Evolutionary conservation across 37 sponge, comb jelly and placozoan genomes (phyloP).

Genomic region (Hexactinellida sp.): DNA sequence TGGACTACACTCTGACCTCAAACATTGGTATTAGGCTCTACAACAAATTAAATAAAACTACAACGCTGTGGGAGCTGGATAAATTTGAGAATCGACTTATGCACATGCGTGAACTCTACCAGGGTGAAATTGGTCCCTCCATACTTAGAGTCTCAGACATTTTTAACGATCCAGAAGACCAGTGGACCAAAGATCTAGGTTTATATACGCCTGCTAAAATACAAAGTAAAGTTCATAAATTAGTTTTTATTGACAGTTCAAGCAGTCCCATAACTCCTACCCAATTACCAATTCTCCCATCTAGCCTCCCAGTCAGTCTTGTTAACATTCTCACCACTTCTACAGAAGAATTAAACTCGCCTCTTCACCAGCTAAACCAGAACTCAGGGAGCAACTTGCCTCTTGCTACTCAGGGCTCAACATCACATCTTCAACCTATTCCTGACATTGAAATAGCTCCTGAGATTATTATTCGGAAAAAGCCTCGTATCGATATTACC

Average conservation of each 20-base stretch:
- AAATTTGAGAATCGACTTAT: conserved; percentile 64
- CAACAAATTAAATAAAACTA: conserved; percentile 39
- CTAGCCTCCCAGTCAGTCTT: neutral
- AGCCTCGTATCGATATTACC: neutral
- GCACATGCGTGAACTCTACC: conserved; percentile 71
- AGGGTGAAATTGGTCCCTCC: conserved; percentile 17
- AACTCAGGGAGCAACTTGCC: neutral
- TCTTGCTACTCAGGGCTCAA: neutral
- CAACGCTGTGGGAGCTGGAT: conserved; percentile 41
- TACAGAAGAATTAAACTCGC: neutral
- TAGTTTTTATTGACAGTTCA: neutral
- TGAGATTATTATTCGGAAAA: neutral
- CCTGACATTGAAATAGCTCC: neutral
- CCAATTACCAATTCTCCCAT: neutral
- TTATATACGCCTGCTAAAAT: conserved; percentile 1
- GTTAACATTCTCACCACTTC: neutral
- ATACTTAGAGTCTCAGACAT: neutral
- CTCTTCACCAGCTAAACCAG: neutral
- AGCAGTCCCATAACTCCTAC: neutral
- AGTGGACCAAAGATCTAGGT: neutral
- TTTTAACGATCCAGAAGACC: neutral
- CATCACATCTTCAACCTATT: neutral
- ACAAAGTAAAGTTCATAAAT: neutral
- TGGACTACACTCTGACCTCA: neutral
- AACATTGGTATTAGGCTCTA: conserved; percentile 26